Base-by-base conservation (phyloP, 2,113 vertebrate species). In the Delphinapterus leucas region DNA sequence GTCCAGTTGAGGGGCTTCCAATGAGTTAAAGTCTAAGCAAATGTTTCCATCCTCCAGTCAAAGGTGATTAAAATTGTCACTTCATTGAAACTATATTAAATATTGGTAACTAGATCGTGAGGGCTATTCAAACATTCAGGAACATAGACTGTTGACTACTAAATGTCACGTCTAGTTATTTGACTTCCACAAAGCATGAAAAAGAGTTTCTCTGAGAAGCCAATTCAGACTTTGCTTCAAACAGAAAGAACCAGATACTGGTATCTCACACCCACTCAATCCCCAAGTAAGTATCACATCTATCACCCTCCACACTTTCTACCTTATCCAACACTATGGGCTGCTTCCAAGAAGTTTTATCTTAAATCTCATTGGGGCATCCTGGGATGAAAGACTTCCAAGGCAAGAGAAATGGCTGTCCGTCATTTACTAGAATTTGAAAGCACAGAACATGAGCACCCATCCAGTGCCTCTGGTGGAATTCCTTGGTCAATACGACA, bases 401-500 rank as follows among this genome's bases (percentile, higher is more conserved):
- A 55, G 23, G 28, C 61, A 67, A 67, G 85, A 93, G 88, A 63
- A 74, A 71, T 23, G 47, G 17, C 82, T 68, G 74, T 25, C 47
- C 15, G 47, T 70, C 60, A 53, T 92, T 93, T 67, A 81, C 67
- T 65, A 28, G 89, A 79, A 68, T 84, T 65, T 53, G n/a, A 95
- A 90, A 73, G 15, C 83, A 85, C 74, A 95, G 83, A 84, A 87
- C 86, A 58, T 80, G 33, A 97, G 63, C 71, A 21, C 53, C 8
- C 10, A 1, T 47, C 61, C 55, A 88, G 77, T 28, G 83, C 70
- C 33, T 79, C 11, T 47, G 31, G 7, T 93, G 60, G 83, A 65
- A 91, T 96, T 95, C 41, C 53, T 26, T 65, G 21, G 74, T 71
- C 63, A 63, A 44, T 47, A 21, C 89, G 93, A 70, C 33, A 60